Percentiles rank a stretch among this genome's conserved stretches.
These are phyloP conservation scores for Pentamera pediparva DNA, from an alignment of 53 echinoderm and acorn worm genomes.

Conservation along the genomic window DNA sequence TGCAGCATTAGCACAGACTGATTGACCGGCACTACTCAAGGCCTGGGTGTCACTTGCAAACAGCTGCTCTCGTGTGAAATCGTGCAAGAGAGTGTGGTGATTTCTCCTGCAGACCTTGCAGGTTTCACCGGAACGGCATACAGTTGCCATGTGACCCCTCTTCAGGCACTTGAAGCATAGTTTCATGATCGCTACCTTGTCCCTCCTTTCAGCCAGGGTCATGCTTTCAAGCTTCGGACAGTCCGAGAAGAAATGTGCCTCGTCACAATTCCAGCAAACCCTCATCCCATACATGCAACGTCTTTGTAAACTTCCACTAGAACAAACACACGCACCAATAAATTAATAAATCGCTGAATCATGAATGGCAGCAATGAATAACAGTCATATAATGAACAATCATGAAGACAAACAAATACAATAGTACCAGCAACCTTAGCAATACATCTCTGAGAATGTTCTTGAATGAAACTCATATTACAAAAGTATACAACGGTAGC, in stretches of 20 bases:
- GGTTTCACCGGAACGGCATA: conserved; percentile 3
- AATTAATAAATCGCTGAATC: too few relatives aligned
- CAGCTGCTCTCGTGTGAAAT: not conserved
- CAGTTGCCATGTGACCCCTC: conserved; percentile 33
- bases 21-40: not conserved
- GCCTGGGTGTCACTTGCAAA: conserved; percentile 11
- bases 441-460: too few relatives aligned
- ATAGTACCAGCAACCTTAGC: too few relatives aligned
- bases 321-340: too few relatives aligned
- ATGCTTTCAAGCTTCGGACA: conserved; percentile 10
- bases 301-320: too few relatives aligned
- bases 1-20: conserved; percentile 2
- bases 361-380: too few relatives aligned
- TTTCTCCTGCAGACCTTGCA: conserved; percentile 34
- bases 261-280: conserved; percentile 7
- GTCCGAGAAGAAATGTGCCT: conserved; percentile 7
- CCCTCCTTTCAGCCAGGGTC: not conserved
- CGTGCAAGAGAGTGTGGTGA: conserved; percentile 43
- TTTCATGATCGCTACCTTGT: conserved; percentile 15
- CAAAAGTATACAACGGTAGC: too few relatives aligned
- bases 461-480: too few relatives aligned
- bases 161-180: conserved; percentile 48
- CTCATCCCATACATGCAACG: too few relatives aligned
- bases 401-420: too few relatives aligned
- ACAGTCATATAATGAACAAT: too few relatives aligned